These are phyloP conservation scores for Pelosia muscerda DNA, from an alignment of 2,888 invertebrate genomes.

Conservation along the genomic window DNA sequence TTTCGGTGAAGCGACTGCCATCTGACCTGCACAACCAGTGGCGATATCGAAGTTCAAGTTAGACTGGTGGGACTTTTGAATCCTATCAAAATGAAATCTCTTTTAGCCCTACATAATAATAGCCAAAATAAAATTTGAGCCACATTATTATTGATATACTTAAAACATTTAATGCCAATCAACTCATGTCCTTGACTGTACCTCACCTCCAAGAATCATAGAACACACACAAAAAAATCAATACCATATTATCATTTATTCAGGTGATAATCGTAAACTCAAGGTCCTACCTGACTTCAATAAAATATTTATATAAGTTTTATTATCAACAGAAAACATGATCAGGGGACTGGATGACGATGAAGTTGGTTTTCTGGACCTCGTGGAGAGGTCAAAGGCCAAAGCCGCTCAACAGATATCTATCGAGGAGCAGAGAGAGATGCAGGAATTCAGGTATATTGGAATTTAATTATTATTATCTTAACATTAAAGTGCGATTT, in stretches of 20 bases:
- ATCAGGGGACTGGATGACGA: constrained; percentile 98
- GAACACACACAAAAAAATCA: background rate
- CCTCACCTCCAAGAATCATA: background rate
- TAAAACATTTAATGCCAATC: no score
- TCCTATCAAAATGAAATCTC: no score
- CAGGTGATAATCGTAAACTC: background rate
- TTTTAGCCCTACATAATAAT: no score
- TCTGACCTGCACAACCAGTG: no score
- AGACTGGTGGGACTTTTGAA: no score
- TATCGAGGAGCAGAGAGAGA: constrained; percentile 93
- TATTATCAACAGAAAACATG: constrained; percentile 89
- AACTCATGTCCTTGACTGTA: background rate
- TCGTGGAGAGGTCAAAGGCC: constrained; percentile 94
- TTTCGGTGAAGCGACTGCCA: no score
- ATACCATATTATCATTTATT: background rate
- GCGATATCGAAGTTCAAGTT: no score
- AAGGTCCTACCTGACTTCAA: background rate
- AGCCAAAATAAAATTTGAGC: no score
- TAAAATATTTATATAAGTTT: background rate
- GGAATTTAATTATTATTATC: background rate
- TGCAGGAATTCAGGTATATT: constrained; percentile 93
- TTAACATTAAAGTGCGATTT: no score
- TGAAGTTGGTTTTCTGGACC: constrained; percentile 97
- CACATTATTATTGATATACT: no score
- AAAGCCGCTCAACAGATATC: constrained; percentile 94